Percentiles rank a stretch among this genome's conserved stretches.
Conservation (phyloP, 1,140 invertebrate species). For the Diorhabda elongata region DNA sequence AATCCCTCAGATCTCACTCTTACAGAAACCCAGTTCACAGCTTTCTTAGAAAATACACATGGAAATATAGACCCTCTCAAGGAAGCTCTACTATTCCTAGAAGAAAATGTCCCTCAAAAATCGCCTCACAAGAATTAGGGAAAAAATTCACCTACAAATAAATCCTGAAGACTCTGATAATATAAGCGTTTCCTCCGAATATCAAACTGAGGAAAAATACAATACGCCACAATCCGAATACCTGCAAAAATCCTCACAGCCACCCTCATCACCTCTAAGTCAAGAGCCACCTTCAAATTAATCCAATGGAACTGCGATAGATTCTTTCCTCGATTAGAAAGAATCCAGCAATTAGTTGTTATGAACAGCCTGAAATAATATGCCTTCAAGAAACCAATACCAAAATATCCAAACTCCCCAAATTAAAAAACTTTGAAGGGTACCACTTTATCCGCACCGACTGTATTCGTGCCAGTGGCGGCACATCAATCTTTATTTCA, state of each 20-base stretch:
- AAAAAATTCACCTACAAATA: too few species aligned
- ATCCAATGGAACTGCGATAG: slow-evolving; percentile 11
- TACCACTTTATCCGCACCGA: slow-evolving; percentile 6
- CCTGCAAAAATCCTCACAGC: neutral
- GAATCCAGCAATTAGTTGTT: slow-evolving; percentile 9
- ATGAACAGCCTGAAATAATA: neutral
- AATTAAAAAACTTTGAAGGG: slow-evolving; percentile 2
- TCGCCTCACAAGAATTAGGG: neutral
- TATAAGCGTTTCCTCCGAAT: neutral
- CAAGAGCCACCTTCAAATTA: neutral
- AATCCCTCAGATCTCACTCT: neutral
- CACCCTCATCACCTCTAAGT: neutral
- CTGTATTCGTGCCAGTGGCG: slow-evolving; percentile 9
- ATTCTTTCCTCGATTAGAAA: slow-evolving; percentile 5
- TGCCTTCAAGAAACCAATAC: slow-evolving; percentile 13
- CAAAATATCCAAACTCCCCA: neutral
- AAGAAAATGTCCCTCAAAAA: neutral
- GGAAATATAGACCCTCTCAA: neutral
- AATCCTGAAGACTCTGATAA: neutral
- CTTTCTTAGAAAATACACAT: neutral
- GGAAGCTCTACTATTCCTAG: neutral
- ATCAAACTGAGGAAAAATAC: neutral
- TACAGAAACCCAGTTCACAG: neutral
- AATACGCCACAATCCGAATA: neutral
- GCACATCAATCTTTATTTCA: too few species aligned